These are phyloP conservation scores for Antennarius maculatus DNA, from an alignment of 2,797 vertebrate species.

Conservation along the genomic window DNA sequence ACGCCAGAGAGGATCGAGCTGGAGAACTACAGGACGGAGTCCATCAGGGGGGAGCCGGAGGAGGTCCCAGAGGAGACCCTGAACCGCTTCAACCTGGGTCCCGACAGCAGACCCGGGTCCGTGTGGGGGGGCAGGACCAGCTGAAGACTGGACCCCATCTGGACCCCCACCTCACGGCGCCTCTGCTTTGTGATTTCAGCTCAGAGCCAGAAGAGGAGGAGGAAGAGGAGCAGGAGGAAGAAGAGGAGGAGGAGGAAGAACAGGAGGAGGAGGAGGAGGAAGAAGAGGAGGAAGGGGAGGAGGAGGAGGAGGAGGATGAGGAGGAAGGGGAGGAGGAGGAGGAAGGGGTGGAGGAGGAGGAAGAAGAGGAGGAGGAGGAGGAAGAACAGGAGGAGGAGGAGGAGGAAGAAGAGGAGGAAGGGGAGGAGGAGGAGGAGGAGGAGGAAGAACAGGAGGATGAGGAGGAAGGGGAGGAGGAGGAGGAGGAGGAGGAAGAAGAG, in stretches of 20 bases:
- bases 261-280: conserved; percentile 40
- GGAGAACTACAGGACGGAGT: conserved; percentile 85
- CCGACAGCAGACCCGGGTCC: conserved; percentile 26
- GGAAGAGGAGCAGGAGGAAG: conserved; percentile 74
- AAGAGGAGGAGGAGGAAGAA: conserved; percentile 52
- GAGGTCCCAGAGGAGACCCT: conserved; percentile 91
- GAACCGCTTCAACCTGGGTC: conserved; percentile 88
- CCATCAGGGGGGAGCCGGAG: conserved; percentile 75
- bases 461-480: conserved; percentile 36
- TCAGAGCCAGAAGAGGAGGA: conserved; percentile 88
- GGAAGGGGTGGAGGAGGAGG: too few species aligned
- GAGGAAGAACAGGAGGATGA: conserved; percentile 50
- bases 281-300: too few species aligned
- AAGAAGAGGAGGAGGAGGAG: too few species aligned
- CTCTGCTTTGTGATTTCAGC: conserved; percentile 71
- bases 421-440: conserved; percentile 52
- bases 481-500: conserved; percentile 69
- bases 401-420: conserved; percentile 30
- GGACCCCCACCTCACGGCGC: too few species aligned
- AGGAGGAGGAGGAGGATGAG: conserved; percentile 59
- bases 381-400: conserved; percentile 67
- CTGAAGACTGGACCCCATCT: not conserved
- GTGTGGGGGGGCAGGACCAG: not conserved
- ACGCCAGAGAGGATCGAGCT: conserved; percentile 91
- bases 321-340: not conserved